Evolutionary conservation across 2,113 vertebrate genomes (phyloP).

Genomic region (Bucco capensis): DNA sequence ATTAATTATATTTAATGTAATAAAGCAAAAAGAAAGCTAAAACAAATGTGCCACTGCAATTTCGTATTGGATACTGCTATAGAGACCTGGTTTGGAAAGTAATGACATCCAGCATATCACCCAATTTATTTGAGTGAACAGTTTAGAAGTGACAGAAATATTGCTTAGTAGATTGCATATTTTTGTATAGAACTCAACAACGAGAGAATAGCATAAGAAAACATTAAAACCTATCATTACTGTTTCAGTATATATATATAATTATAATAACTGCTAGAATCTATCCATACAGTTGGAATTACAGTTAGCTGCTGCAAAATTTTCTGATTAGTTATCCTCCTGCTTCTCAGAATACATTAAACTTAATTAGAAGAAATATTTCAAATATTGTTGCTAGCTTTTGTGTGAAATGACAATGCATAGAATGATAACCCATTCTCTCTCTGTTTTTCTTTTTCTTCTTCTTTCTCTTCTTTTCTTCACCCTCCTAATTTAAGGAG

Average conservation of each 20-base stretch:
- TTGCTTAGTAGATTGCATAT: background rate
- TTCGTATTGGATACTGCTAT: background rate
- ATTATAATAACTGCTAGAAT: background rate
- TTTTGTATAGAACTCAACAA: background rate
- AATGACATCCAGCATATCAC: background rate
- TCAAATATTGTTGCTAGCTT: background rate
- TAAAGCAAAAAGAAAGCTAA: background rate
- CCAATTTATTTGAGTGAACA: background rate
- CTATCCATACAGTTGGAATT: background rate
- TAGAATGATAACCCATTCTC: background rate
- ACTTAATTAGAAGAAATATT: background rate
- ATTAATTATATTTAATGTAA: background rate
- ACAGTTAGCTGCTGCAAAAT: background rate
- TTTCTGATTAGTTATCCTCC: background rate
- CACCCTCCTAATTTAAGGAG: constrained; percentile 31
- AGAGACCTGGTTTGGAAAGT: background rate
- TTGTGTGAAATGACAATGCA: background rate
- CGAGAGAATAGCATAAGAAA: background rate
- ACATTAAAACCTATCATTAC: background rate
- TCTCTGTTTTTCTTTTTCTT: background rate
- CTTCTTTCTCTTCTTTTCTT: background rate
- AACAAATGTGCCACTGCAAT: rapidly evolving
- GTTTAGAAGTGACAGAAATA: background rate
- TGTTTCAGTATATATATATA: background rate
- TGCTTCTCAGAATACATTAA: background rate